Conservation (phyloP, 2,888 invertebrate genomes). For the Rhagonycha fulva region DNA sequence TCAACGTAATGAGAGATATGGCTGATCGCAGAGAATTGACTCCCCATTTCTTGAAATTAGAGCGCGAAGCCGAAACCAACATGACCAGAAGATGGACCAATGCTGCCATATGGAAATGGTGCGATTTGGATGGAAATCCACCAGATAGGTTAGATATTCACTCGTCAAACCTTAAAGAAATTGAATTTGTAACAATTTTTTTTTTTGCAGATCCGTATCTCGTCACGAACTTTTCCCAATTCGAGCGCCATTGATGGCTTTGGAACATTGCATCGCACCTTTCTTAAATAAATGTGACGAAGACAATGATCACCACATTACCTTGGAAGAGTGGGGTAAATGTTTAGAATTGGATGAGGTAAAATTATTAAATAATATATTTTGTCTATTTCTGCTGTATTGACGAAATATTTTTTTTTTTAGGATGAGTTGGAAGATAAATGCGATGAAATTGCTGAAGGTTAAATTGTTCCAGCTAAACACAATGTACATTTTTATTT, state of each 20-base stretch:
- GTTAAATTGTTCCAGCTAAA: neutral
- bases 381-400: neutral
- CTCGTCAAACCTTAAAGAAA: neutral
- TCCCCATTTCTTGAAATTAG: slow-evolving; percentile 82
- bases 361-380: slow-evolving; percentile 28
- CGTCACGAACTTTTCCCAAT: slow-evolving; percentile 96
- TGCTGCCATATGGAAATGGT: slow-evolving; percentile 98
- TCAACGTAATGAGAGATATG: slow-evolving; percentile 94
- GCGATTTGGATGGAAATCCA: slow-evolving; percentile 92
- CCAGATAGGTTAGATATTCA: slow-evolving; percentile 69
- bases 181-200: neutral
- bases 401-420: slow-evolving; percentile 41
- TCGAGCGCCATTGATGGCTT: slow-evolving; percentile 89
- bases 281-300: slow-evolving; percentile 91
- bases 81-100: slow-evolving; percentile 84
- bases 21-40: slow-evolving; percentile 86
- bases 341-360: slow-evolving; percentile 85
- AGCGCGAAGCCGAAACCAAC: slow-evolving; percentile 87
- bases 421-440: slow-evolving; percentile 79
- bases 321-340: slow-evolving; percentile 90
- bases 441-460: slow-evolving; percentile 72
- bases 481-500: neutral
- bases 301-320: slow-evolving; percentile 88
- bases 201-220: slow-evolving; percentile 70
- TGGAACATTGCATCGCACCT: slow-evolving; percentile 97